Base-by-base conservation (phyloP, 2,888 invertebrate genomes). In the Marronus borbonicus region DNA sequence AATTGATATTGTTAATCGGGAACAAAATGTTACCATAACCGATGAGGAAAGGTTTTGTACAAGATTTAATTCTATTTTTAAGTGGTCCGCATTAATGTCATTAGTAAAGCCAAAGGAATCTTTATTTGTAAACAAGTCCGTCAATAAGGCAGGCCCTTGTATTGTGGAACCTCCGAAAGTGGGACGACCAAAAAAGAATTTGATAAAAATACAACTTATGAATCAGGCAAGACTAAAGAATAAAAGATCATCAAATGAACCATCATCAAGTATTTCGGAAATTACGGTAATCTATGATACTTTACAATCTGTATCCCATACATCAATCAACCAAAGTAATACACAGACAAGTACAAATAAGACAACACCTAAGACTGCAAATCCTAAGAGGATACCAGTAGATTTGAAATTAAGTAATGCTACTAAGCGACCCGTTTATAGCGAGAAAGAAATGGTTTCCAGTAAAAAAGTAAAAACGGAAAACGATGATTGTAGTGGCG, bases 61-160 rank as follows among this genome's bases (percentile, higher is more conserved):
- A 28, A 70, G 82, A 58, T 77, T 81, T 28, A 78, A 77, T 20
- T 60, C 70, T 1, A 44, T 82, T 20, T 81, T 82, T 76, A 81
- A 76, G 55, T 82, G 82, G 82, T 80, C 82, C n/a, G 76, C 79
- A n/a, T 70, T 81, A 17, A 77, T 81, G 76, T 82, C 82, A 1
- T 14, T 68, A 8, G 50, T 77, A 24, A 44, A 44, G 70, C 77
- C 65, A 28, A 28, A 28, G 44, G 78, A 78, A 36, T 55, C 24
- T 64, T 66, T 70, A 55, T 36, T 70, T 44, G 58, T 76, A 50
- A 60, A 60, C 24, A 55, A 58, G 17, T 28, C 20, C 3, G 49
- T 24, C 17, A 65, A 44, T 8, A 66, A 69, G 7, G 58, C 17
- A 14, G 36, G 14, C 8, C 24, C 39, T 55, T 36, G 44, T 14